phyloP scores from a whole-genome alignment of 2,797 vertebrate species.

The Phataginus tetradactyla region DNA sequence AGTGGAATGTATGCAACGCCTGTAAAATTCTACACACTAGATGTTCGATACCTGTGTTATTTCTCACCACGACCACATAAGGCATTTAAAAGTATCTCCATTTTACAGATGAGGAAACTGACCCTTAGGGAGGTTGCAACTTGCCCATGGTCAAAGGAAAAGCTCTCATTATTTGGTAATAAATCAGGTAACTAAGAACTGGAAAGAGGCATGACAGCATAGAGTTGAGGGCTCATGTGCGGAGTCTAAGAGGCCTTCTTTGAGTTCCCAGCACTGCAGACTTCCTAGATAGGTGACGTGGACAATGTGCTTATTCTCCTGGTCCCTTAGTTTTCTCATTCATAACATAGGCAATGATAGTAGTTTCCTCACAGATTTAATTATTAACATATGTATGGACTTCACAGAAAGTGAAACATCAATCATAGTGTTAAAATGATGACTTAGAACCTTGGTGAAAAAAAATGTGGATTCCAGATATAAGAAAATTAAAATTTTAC shows the following conservation, averaged over 20 bases:
- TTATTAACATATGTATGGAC: not conserved
- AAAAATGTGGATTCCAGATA: not conserved
- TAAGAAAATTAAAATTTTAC: slow-evolving; percentile 1
- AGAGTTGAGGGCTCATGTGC: not conserved
- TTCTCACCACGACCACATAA: not conserved
- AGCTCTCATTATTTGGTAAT: not conserved
- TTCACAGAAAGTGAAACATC: slow-evolving; percentile 10
- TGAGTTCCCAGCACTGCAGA: not conserved
- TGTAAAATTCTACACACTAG: not conserved
- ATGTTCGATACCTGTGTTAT: not conserved
- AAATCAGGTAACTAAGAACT: not conserved
- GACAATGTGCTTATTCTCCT: not conserved
- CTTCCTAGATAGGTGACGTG: not conserved
- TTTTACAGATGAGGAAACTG: not conserved
- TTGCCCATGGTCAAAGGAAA: not conserved
- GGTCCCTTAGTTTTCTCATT: not conserved
- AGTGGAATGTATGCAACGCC: not conserved
- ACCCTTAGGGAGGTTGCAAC: not conserved
- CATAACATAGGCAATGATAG: not conserved
- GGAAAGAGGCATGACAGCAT: fast-evolving
- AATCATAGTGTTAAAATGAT: not conserved
- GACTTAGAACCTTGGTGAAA: not conserved
- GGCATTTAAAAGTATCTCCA: not conserved
- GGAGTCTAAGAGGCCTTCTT: not conserved
- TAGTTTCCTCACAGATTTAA: not conserved